Conservation (phyloP, 2,797 vertebrate species). For the Urocyon cinereoargenteus region DNA sequence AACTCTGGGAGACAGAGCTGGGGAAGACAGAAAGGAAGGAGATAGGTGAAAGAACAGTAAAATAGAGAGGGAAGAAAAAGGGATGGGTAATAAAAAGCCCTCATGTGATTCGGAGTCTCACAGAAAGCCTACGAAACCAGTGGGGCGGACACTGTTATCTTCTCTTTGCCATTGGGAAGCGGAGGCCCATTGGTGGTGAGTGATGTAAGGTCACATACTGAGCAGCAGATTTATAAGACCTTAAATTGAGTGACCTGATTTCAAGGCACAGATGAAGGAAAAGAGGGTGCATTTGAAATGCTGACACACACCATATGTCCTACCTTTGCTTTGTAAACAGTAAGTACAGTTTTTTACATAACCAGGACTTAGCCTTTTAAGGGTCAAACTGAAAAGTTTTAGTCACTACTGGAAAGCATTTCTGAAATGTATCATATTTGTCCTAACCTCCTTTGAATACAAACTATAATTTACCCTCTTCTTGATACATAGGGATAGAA, state of each 20-base stretch:
- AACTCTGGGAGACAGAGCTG: not conserved
- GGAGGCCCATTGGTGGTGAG: not conserved
- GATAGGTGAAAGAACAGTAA: not conserved
- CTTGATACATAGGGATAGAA: not conserved
- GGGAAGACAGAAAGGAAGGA: not conserved
- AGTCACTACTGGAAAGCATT: not conserved
- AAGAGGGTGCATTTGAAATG: conserved; percentile 4
- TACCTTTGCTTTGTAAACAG: conserved; percentile 53
- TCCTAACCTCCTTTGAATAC: not conserved
- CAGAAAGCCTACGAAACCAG: not conserved
- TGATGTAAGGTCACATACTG: not conserved
- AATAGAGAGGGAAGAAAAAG: not conserved
- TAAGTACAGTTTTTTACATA: not conserved
- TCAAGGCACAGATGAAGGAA: conserved; percentile 55
- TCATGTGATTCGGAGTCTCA: conserved; percentile 4
- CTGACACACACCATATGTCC: not conserved
- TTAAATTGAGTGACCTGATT: conserved; percentile 70
- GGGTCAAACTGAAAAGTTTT: not conserved
- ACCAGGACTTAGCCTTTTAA: not conserved
- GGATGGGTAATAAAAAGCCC: not conserved
- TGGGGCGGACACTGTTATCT: not conserved
- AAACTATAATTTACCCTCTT: conserved; percentile 37
- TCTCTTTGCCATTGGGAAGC: conserved; percentile 49
- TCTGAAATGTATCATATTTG: conserved; percentile 35
- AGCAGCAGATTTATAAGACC: not conserved